Percentiles rank a stretch among this genome's conserved stretches.
Conservation (phyloP, 2,113 vertebrate species). For the Platysternon megacephalum region DNA sequence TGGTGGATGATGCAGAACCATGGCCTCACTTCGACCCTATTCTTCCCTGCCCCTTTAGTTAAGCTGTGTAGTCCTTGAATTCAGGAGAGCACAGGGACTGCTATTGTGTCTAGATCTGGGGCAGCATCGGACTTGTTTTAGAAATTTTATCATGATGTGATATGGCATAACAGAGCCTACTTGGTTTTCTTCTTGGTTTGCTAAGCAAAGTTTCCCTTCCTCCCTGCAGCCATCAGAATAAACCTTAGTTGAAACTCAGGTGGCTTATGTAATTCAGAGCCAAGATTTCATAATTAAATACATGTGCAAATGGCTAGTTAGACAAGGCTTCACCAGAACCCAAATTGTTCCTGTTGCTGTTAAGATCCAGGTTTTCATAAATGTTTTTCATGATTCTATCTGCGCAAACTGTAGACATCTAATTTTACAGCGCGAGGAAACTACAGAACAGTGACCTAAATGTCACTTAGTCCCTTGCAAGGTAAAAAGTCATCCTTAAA, state of each 20-base stretch:
- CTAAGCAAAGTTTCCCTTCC: not conserved
- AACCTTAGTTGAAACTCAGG: not conserved
- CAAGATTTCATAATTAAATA: not conserved
- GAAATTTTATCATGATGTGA: not conserved
- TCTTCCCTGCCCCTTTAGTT: not conserved
- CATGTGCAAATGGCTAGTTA: not conserved
- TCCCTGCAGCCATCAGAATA: not conserved
- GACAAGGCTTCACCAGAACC: not conserved
- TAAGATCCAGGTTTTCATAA: not conserved
- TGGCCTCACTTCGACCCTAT: not conserved
- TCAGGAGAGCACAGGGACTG: not conserved
- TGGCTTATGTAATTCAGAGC: not conserved
- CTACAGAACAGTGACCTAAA: not conserved
- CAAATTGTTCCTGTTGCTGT: not conserved
- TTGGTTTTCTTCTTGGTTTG: not conserved
- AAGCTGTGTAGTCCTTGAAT: not conserved
- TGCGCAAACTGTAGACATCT: not conserved
- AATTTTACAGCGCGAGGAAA: not conserved
- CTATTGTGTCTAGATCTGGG: not conserved
- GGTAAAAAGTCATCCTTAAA: not conserved
- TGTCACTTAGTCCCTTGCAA: not conserved
- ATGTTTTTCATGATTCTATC: not conserved
- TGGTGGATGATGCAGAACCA: not conserved
- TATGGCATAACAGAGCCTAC: not conserved
- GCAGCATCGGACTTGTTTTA: not conserved